Conservation (phyloP, 2,888 invertebrate species). For the Geotrupes spiniger region DNA sequence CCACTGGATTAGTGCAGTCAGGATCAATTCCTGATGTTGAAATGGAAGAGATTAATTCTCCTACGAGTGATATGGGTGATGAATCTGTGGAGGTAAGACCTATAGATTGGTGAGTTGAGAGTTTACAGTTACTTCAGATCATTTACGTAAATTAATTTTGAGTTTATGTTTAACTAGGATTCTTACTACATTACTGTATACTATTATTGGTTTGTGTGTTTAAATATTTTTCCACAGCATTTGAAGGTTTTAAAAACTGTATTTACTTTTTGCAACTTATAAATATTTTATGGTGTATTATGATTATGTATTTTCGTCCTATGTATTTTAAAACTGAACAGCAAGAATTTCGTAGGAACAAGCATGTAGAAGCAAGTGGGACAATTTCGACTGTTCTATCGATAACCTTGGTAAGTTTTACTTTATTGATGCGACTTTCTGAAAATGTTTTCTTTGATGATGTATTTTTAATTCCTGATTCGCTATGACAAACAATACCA, state of each 20-base stretch:
- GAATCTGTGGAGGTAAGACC: conserved; percentile 48
- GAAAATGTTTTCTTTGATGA: conserved; percentile 2
- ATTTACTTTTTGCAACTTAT: conserved; percentile 14
- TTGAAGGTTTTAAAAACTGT: conserved; percentile 13
- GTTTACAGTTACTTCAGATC: conserved; percentile 1
- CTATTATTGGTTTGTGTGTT: conserved; percentile 9
- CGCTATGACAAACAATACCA: no score
- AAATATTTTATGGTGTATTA: conserved; percentile 11
- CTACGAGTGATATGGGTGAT: conserved; percentile 50
- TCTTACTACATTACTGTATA: conserved; percentile 6
- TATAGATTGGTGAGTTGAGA: conserved; percentile 17
- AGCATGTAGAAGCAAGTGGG: conserved; percentile 74
- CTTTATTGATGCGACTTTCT: conserved; percentile 1
- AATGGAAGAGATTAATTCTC: conserved; percentile 62
- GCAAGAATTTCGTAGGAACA: conserved; percentile 47
- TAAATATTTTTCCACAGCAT: conserved; percentile 21
- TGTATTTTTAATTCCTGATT: no score
- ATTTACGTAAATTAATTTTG: conserved; percentile 7
- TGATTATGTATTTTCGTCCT: conserved; percentile 7
- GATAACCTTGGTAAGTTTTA: conserved; percentile 78
- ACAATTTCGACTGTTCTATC: conserved; percentile 76
- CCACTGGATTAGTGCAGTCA: conserved; percentile 79
- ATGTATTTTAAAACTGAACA: conserved; percentile 28
- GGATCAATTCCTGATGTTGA: conserved; percentile 80
- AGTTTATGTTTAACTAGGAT: conserved; percentile 5